Percentiles rank a stretch among this genome's conserved stretches.
Evolutionary conservation across 2,797 vertebrate species (phyloP).

Genomic region (Phoebastria nigripes): DNA sequence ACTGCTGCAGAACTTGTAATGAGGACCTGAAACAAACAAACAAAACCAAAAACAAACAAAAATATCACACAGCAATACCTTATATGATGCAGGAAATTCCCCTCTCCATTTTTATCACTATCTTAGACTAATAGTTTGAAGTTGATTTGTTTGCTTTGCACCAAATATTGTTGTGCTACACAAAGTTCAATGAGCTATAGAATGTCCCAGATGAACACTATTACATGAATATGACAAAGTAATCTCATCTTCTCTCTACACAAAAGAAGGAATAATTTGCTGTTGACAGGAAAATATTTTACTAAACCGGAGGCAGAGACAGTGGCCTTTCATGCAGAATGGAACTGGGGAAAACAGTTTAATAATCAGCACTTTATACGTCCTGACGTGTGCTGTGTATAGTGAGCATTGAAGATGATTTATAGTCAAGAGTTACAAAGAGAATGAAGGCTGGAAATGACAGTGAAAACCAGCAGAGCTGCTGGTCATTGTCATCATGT

Average conservation of each 20-base stretch:
- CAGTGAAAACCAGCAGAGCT: not conserved
- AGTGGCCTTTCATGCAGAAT: not conserved
- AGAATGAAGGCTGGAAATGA: not conserved
- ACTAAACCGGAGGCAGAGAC: not conserved
- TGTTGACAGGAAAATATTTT: conserved; percentile 2
- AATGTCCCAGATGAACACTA: not conserved
- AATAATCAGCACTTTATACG: conserved; percentile 1
- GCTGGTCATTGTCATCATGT: not conserved
- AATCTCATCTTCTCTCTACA: not conserved
- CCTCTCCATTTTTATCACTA: not conserved
- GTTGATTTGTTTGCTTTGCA: not conserved
- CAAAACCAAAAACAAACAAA: not conserved
- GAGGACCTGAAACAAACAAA: not conserved
- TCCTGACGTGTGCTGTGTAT: not conserved
- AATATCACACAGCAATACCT: not conserved
- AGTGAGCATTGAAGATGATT: not conserved
- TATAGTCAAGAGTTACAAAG: not conserved
- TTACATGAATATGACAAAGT: not conserved
- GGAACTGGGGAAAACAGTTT: not conserved
- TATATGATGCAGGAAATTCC: not conserved
- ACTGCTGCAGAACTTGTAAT: not conserved
- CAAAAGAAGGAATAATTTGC: conserved; percentile 27
- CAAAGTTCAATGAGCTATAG: not conserved
- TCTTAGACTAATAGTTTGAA: not conserved
- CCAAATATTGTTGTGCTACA: not conserved